Evolutionary conservation across 2,113 vertebrate genomes (phyloP), one percentile per base, ranked within the genome.

Genomic region (Geococcyx californianus): DNA sequence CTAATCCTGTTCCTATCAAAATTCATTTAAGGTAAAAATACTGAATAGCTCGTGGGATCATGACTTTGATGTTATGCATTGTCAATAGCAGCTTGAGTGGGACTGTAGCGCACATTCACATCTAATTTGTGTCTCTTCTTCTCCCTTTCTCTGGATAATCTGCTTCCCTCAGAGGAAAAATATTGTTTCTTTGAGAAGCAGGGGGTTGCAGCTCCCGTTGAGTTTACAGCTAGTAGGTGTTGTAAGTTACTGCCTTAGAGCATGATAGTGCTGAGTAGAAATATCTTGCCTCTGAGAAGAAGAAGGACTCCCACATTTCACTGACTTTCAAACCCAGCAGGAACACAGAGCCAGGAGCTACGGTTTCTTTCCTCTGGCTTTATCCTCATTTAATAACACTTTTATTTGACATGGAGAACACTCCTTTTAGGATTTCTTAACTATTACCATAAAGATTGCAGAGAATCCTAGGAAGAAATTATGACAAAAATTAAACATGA

Each of bases 211-310:
- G 19, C 29, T 88, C 78, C 82, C 80, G 67, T 70, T 54, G 92
- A 88, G 74, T 91, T 87, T 91, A 87, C 78, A 90, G 2, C 85
- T 94, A 93, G 85, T 69, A 91, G 64, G 70, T 91, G 78, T 47
- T 91, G 60, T 42, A 64, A 83, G 36, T 44, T 54, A 56, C 14
- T 76, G 58, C 70, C 67, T 91, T 40, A 54, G 19, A 93, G 49
- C 12, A 3, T 66, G 70, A 54, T 72, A 69, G 45, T 36, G 36
- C 42, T 93, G 87, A 93, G 93, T 90, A 96, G 67, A 85, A 93
- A 88, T 73, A 69, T 26, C 62, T 87, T 90, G 45, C 21, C 31
- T 89, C 69, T 59, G 60, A 83, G 72, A 88, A 86, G 49, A 75
- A 47, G 75, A 94, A 87, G n/a, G 44, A 45, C 84, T 93, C 36